Base-by-base conservation (phyloP, 2,797 vertebrate genomes). In the Cryptoblepharus egeriae region DNA sequence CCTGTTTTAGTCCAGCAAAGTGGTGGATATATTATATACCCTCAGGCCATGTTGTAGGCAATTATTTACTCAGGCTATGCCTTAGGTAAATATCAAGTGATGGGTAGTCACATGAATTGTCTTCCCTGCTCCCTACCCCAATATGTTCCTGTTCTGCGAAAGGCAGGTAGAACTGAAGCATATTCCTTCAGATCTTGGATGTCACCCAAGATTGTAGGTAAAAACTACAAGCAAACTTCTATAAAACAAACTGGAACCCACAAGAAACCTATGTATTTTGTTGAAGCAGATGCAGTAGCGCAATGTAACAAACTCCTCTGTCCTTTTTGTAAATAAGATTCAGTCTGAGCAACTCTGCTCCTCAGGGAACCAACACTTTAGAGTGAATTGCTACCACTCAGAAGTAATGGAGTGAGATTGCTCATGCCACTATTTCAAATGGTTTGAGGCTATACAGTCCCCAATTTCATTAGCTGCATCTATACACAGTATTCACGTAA, bases 381-480 rank as follows among this genome's bases (percentile, higher is more conserved):
- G 85, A 39, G 39, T 85, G 89, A 94, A 91, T 84, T 75, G 85
- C 88, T 90, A 92, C 89, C 88, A 85, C 89, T 93, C 89, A 81
- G 77, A 93, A 0, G 76, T 87, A 94, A 94, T 92, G 90, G 90
- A 90, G 60, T 90, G 82, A 92, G 90, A 93, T 88, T 92, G 88
- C 84, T 86, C 90, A 81, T 75, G 83, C 88, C 89, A 90, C 93
- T 93, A 90, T 86, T 94, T 90, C 91, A 92, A 92, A 93, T 92
- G 88, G 85, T 73, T 93, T 89, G 91, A 94, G 85, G 91, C 92
- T 89, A 87, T 79, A 68, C 0, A 24, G 89, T 90, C 90, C 87
- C 90, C 87, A 86, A 57, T 91, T 94, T 93, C 93, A 94, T 95
- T 92, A 94, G 87, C 71, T 92, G 30, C 84, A 83, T 90, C 91